Conservation (phyloP, 2,797 vertebrate species). For the Iguana delicatissima region DNA sequence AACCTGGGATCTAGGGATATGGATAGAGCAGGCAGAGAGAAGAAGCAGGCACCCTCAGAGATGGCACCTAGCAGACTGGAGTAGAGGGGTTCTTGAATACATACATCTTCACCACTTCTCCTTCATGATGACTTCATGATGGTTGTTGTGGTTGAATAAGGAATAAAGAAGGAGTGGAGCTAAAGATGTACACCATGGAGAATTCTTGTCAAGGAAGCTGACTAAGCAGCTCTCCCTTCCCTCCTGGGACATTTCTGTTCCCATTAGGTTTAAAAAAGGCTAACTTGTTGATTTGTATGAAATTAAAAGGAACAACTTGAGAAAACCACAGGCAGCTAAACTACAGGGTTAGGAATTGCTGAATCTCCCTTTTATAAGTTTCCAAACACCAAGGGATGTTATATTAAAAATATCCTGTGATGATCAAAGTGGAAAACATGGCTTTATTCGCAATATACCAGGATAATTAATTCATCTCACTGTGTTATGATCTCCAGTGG, state of each 20-base stretch:
- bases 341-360: slow-evolving; percentile 44
- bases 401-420: slow-evolving; percentile 49
- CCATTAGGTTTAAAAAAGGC: slow-evolving; percentile 41
- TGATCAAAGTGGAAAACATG: slow-evolving; percentile 64
- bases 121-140: not conserved
- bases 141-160: not conserved
- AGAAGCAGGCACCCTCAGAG: not conserved
- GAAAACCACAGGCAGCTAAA: slow-evolving; percentile 33
- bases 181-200: not conserved
- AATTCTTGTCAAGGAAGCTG: not conserved
- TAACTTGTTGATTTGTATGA: not conserved
- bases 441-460: slow-evolving; percentile 70
- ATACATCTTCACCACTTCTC: too few relatives aligned
- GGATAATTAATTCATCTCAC: slow-evolving; percentile 62
- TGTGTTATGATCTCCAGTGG: slow-evolving; percentile 62
- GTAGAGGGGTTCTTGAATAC: not conserved
- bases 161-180: accelerated
- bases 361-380: slow-evolving; percentile 48
- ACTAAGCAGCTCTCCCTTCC: slow-evolving; percentile 15
- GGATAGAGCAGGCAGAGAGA: not conserved
- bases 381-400: slow-evolving; percentile 12
- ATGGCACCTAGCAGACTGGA: not conserved
- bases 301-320: slow-evolving; percentile 65
- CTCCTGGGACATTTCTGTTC: not conserved
- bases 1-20: not conserved